phyloP scores from a whole-genome alignment of 2,113 vertebrate genomes.

The Nymphicus hollandicus region DNA sequence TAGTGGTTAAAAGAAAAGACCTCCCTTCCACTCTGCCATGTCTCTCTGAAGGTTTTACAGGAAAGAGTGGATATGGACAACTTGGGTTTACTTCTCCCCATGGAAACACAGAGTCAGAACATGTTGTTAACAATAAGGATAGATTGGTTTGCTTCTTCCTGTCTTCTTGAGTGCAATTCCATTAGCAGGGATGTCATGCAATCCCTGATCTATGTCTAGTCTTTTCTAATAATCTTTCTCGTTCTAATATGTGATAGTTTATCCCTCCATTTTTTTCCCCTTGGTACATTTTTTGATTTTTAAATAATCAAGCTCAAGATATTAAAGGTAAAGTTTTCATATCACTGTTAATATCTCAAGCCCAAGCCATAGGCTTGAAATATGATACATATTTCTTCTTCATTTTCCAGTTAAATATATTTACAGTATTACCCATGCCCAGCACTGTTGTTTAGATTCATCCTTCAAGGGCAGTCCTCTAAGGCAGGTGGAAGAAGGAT shows the following conservation, averaged over 20 bases:
- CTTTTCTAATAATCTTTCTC: not conserved
- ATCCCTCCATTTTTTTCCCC: not conserved
- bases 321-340: not conserved
- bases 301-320: not conserved
- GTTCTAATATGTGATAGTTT: not conserved
- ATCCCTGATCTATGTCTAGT: rapidly evolving
- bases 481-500: not conserved
- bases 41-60: not conserved
- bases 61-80: not conserved
- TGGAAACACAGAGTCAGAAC: not conserved
- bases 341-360: not conserved
- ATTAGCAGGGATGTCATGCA: not conserved
- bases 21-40: not conserved
- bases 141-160: not conserved
- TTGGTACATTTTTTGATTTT: not conserved
- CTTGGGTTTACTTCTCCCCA: not conserved
- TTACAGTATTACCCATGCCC: not conserved
- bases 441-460: not conserved
- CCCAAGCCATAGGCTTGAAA: no score
- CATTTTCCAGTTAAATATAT: not conserved
- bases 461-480: not conserved
- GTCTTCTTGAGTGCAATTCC: not conserved
- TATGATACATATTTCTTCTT: not conserved
- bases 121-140: not conserved
- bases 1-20: not conserved